Evolutionary conservation across 1,140 invertebrate genomes (phyloP), one percentile per base, ranked within the genome.

Genomic region (Drosophila micromelanica): DNA sequence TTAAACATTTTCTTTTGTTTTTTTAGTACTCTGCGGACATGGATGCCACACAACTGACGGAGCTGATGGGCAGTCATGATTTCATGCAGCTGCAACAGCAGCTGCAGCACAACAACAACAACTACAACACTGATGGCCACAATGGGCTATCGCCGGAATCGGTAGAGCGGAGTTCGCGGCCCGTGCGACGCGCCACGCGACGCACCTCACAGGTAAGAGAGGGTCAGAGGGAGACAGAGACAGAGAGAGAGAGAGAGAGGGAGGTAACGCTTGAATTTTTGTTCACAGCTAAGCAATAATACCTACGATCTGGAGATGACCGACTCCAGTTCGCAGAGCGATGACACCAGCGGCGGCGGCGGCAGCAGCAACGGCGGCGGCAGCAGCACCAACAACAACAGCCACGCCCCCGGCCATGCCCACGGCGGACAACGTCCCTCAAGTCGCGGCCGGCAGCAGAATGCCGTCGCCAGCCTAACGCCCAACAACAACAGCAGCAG

Each of bases 231-330:
- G 27, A n/a, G 5, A 42, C 6, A 37, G 43, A 27, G 11, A 13
- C 5, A 7, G n/a, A 3, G n/a, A 23, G 27, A 20, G n/a, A 13
- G 13, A 35, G 17, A 13, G 15, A 17, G 13, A 49, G 17, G 27
- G 20, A 35, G 7, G 8, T 35, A 35, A 35, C 7, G 6, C 8
- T 8, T 35, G 2, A 9, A 57, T 15, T 13, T 46, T 70, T 60
- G 49, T 70, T 60, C 64, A 35, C 68, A 92, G 86, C 61, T 92
- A 90, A 91, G 87, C 87, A 91, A 90, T 90, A 91, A 90, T 43
- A 90, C 81, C 37, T 92, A 91, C 71, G 91, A 92, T 52, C 85
- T 92, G 69, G 91, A 92, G 67, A 92, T 92, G 90, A 92, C 91
- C 20, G 91, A 92, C 60, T 92, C 91, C 54, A 92, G 91, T 76